Base-by-base conservation (phyloP, 1,140 invertebrate genomes). In the Amyelois transitella region DNA sequence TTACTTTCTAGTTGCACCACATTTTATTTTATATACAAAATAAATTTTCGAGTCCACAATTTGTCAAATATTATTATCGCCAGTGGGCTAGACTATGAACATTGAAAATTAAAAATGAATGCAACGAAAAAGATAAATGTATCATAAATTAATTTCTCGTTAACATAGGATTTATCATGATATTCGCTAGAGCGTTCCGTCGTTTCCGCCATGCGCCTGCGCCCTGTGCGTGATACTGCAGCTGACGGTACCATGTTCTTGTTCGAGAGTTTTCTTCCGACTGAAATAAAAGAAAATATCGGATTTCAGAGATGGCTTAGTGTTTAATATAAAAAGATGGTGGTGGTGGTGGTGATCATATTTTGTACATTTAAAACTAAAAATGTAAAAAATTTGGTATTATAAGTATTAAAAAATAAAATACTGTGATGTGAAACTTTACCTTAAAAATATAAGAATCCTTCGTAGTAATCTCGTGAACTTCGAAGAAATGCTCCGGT, bases 371-470 rank as follows among this genome's bases (percentile, higher is more conserved):
- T n/a, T n/a, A n/a, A n/a, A n/a, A n/a, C n/a, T n/a, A n/a, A n/a
- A n/a, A n/a, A n/a, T n/a, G n/a, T n/a, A n/a, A n/a, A n/a, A n/a
- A n/a, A n/a, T n/a, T n/a, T n/a, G n/a, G n/a, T n/a, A n/a, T n/a
- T n/a, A n/a, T n/a, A n/a, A n/a, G n/a, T n/a, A n/a, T n/a, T n/a
- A n/a, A n/a, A n/a, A n/a, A n/a, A n/a, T n/a, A n/a, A n/a, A n/a
- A n/a, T n/a, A n/a, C n/a, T n/a, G n/a, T n/a, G n/a, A n/a, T 24
- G 22, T 24, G 4, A 24, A 24, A 24, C 22, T 61, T 55, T 89
- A 98, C 96, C 94, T 98, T 98, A 86, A 98, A 96, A 77, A 98
- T 94, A 88, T 94, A 97, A 47, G 96, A 95, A 77, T 98, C 97
- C 88, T 97, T 97, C 51, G 95, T 96, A 60, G 94, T 92, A 60